Percentiles rank a stretch among this genome's conserved stretches.
phyloP scores from a whole-genome alignment of 2,888 invertebrate species.

The Nemotelus nigrinus region DNA sequence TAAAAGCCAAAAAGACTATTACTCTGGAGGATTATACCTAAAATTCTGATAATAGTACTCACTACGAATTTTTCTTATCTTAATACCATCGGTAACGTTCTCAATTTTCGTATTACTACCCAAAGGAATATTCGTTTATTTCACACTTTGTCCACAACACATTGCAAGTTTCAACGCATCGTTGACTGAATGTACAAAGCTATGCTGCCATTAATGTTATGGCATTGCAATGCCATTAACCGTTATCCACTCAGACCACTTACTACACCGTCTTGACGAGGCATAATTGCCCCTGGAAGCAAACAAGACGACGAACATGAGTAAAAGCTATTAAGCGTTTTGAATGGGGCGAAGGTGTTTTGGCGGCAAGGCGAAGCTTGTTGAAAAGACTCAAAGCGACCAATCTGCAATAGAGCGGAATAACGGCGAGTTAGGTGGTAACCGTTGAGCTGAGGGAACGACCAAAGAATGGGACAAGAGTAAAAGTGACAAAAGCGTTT shows the following conservation, averaged over 20 bases:
- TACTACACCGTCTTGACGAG: slow-evolving; percentile 41
- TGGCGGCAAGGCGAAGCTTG: slow-evolving; percentile 9
- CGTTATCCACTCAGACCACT: slow-evolving; percentile 40
- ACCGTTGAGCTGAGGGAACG: too few species aligned
- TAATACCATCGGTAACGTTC: slow-evolving; percentile 9
- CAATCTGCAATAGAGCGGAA: too few species aligned
- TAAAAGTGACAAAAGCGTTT: slow-evolving; percentile 8
- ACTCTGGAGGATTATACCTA: too few species aligned
- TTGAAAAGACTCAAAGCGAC: slow-evolving; percentile 10
- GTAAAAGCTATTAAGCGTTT: slow-evolving; percentile 36
- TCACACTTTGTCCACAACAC: background rate
- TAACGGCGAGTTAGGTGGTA: too few species aligned
- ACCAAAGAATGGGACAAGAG: too few species aligned
- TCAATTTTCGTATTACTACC: slow-evolving; percentile 9
- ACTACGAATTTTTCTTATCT: slow-evolving; percentile 1
- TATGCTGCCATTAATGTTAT: background rate
- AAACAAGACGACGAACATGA: slow-evolving; percentile 36
- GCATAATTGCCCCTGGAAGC: slow-evolving; percentile 36
- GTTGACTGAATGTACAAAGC: background rate
- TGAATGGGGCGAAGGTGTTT: slow-evolving; percentile 36
- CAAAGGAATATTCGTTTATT: background rate
- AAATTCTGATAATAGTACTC: background rate
- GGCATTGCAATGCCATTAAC: slow-evolving; percentile 34
- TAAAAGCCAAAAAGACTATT: too few species aligned
- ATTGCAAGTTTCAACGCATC: background rate